phyloP scores from a whole-genome alignment of 2,888 invertebrate species.

The Ferrisia virgata region DNA sequence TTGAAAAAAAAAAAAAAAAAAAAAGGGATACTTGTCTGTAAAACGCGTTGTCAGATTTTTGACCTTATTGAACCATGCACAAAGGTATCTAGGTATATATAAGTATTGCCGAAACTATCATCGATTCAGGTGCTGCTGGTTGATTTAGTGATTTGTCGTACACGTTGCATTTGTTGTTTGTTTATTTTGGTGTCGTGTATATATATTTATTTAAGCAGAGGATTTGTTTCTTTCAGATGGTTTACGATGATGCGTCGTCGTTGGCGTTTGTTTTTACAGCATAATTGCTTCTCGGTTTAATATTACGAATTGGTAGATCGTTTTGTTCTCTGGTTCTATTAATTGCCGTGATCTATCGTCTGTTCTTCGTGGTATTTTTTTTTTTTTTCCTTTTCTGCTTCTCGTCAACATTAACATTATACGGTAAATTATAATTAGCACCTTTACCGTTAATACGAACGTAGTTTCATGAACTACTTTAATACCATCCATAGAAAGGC shows the following conservation, averaged over 20 bases:
- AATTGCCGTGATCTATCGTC: constrained; percentile 4
- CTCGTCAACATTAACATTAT: constrained; percentile 21
- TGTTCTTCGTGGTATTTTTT: not conserved
- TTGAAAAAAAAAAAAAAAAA: too few species aligned
- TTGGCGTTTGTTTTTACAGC: not conserved
- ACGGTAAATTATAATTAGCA: constrained; percentile 30
- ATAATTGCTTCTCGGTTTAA: constrained; percentile 22
- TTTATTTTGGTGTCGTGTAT: not conserved
- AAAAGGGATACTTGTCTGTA: too few species aligned
- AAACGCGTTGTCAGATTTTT: too few species aligned
- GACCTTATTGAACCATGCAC: not conserved
- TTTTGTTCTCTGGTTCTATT: constrained; percentile 15
- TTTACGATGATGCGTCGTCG: not conserved
- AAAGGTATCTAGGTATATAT: not conserved
- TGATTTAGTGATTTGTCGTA: not conserved
- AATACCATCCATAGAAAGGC: not conserved
- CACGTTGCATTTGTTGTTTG: not conserved
- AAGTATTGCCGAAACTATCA: not conserved
- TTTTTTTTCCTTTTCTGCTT: not conserved
- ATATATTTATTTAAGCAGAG: not conserved
- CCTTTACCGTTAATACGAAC: constrained; percentile 27
- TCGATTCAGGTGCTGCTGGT: not conserved
- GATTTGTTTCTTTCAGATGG: not conserved
- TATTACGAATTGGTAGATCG: not conserved
- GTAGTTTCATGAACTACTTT: not conserved